These are phyloP conservation scores for Sebastes miniatus DNA, from an alignment of 2,797 vertebrate species.

Conservation along the genomic window DNA sequence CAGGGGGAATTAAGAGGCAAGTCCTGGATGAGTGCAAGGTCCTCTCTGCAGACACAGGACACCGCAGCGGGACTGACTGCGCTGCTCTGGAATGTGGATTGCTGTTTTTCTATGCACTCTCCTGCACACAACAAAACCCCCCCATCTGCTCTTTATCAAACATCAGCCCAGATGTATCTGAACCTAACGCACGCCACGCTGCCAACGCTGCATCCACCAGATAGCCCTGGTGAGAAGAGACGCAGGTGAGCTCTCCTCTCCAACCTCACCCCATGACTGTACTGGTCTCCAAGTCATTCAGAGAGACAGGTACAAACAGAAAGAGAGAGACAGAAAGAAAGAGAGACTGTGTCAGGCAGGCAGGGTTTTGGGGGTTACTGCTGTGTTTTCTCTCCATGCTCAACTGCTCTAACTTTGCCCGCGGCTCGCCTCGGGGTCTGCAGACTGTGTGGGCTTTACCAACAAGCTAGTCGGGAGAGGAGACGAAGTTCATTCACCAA, in stretches of 20 bases:
- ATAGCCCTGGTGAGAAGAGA: background rate
- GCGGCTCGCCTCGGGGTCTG: conserved; percentile 52
- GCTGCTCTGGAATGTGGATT: conserved; percentile 31
- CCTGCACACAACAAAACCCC: background rate
- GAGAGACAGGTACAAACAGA: background rate
- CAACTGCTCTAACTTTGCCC: conserved; percentile 55
- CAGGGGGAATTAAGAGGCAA: conserved; percentile 7
- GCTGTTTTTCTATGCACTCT: background rate
- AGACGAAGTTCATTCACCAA: conserved; percentile 18
- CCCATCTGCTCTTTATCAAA: conserved; percentile 28
- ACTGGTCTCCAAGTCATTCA: background rate
- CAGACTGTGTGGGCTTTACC: conserved; percentile 52
- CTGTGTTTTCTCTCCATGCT: conserved; percentile 50
- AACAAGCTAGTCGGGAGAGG: conserved; percentile 26
- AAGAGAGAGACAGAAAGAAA: background rate
- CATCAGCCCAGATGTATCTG: background rate
- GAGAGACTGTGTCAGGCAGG: background rate
- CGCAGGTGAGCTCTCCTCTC: background rate
- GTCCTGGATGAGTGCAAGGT: conserved; percentile 10
- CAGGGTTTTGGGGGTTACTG: conserved; percentile 6
- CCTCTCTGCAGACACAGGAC: conserved; percentile 23
- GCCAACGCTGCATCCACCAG: background rate
- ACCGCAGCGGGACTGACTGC: conserved; percentile 7
- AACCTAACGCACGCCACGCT: background rate
- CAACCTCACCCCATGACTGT: background rate